Evolutionary conservation across 2,113 vertebrate genomes (phyloP), one percentile per base, ranked within the genome.

Genomic region (Eolophus roseicapilla): DNA sequence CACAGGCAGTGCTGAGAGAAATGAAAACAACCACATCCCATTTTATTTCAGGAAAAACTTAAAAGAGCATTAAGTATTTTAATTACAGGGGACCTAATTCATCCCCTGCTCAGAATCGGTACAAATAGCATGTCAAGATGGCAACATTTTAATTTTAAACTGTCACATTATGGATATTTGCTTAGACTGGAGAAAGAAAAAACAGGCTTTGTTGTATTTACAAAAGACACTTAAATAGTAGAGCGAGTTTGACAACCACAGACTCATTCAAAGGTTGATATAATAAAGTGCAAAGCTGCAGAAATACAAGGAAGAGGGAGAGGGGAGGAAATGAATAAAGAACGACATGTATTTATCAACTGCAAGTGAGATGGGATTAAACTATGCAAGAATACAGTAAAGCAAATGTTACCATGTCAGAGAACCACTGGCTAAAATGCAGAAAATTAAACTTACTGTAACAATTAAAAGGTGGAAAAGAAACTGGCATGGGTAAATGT

Each of bases 161-260:
- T 89, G 93, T 78, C 87, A 64, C 73, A 86, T 91, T 70, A 70
- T 43, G 52, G 88, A 43, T 96, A 94, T 93, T 94, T 92, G 78
- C 77, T 89, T 92, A 82, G 81, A 57, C 46, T 85, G 39, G 35
- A 75, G 39, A 62, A 67, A 8, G 27, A 84, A 90, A 96, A 85
- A 14, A 11, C 19, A 14, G 8, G 31, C 55, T 96, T 91, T 87
- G 55, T 75, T 91, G 50, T 82, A 70, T 87, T 94, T 84, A 70
- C 81, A 79, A 39, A 52, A 89, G 84, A 82, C 74, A 90, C 64
- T 77, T 92, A 95, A 95, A 92, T 47, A 89, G n/a, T 15, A 78
- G 57, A 91, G 46, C 5, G 7, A 96, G 43, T 94, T 60, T 93
- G 78, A 93, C 87, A 96, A 60, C 31, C 50, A 73, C 27, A 80